Evolutionary conservation across 2,888 invertebrate species (phyloP).

Genomic region (Dicyrtoma fusca): DNA sequence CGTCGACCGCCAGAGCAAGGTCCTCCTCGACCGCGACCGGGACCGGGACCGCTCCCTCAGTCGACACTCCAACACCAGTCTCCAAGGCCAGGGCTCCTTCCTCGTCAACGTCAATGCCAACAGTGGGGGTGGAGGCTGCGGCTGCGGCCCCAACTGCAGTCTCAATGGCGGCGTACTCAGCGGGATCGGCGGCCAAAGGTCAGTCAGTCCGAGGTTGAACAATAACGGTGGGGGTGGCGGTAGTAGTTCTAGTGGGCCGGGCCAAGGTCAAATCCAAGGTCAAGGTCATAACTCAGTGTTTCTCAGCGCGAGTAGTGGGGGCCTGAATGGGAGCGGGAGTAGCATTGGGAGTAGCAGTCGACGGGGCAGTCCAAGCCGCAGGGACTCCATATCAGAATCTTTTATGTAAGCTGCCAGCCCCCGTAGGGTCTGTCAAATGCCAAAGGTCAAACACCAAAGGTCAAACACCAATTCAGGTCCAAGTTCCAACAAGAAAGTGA

Average conservation of each 20-base stretch:
- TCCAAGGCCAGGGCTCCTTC: background rate
- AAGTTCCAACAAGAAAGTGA: no score
- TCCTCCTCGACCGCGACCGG: background rate
- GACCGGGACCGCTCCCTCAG: background rate
- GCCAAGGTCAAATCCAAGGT: background rate
- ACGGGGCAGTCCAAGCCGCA: background rate
- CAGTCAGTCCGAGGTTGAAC: background rate
- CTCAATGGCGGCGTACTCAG: no score
- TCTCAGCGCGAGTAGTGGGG: background rate
- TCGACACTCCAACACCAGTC: background rate
- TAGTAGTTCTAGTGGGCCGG: background rate
- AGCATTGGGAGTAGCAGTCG: no score
- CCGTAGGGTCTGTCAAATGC: background rate
- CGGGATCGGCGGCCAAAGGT: background rate
- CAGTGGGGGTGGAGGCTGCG: no score
- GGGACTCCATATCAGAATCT: constrained; percentile 31
- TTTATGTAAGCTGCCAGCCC: constrained; percentile 25
- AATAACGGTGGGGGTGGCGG: no score
- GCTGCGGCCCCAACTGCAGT: no score
- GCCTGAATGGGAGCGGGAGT: background rate
- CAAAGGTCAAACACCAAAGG: no score
- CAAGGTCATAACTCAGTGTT: background rate
- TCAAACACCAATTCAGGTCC: no score
- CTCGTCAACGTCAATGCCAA: background rate
- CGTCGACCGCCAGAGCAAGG: background rate